These are phyloP conservation scores for Cladopsammia gracilis DNA, from an alignment of 64 coral and sea anemone species.

Conservation along the genomic window DNA sequence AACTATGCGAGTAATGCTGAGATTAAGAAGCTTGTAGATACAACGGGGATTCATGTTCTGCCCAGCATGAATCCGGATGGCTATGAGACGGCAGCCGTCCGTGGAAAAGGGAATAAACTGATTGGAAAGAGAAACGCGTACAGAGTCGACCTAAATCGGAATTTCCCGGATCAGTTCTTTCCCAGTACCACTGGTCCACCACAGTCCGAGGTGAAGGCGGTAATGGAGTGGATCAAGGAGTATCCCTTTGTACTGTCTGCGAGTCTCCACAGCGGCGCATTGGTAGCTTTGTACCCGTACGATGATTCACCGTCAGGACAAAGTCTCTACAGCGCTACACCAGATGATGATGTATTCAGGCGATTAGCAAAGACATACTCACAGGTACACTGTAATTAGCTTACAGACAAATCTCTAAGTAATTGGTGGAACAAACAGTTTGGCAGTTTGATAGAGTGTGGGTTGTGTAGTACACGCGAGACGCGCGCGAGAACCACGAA, in stretches of 20 bases:
- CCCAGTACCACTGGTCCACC: conserved; percentile 90
- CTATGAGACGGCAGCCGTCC: conserved; percentile 82
- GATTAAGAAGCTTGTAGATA: conserved; percentile 78
- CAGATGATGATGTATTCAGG: conserved; percentile 98
- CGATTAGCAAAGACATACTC: conserved; percentile 95
- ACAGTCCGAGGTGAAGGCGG: conserved; percentile 83
- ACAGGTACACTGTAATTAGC: conserved; percentile 4
- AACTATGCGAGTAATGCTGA: conserved; percentile 77
- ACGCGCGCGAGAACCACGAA: no score
- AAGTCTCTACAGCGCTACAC: conserved; percentile 96
- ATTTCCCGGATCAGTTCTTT: conserved; percentile 99
- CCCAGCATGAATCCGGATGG: conserved; percentile 97
- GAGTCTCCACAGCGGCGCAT: conserved; percentile 89
- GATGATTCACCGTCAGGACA: conserved; percentile 98
- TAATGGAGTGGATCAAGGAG: conserved; percentile 90
- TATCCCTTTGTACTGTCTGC: conserved; percentile 95
- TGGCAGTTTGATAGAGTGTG: no score
- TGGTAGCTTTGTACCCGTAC: conserved; percentile 95
- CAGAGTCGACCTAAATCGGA: conserved; percentile 94
- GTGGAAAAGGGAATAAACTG: conserved; percentile 55
- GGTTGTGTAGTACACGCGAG: no score
- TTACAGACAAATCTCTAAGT: background rate
- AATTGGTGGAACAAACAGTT: no score
- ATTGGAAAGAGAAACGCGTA: conserved; percentile 92
- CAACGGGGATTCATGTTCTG: conserved; percentile 90